Base-by-base conservation (phyloP, 2,888 invertebrate species). In the Synanthedon myopaeformis region DNA sequence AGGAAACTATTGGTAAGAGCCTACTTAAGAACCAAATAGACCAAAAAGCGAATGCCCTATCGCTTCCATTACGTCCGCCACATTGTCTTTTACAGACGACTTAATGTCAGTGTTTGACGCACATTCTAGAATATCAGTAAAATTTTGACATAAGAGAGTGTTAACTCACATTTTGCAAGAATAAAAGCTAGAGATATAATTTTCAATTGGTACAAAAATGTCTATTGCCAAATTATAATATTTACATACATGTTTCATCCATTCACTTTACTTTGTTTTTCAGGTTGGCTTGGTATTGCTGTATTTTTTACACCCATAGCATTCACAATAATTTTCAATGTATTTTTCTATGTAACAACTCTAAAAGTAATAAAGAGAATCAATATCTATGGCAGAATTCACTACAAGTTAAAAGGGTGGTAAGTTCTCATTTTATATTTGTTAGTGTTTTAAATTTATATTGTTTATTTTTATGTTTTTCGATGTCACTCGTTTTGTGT, bases 371-470 rank as follows among this genome's bases (percentile, higher is more conserved):
- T 96, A 55, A 94, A 92, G 68, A 89, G 93, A 60, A 93, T 95
- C 85, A 92, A 93, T 67, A 93, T 94, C 3, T 95, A 95, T 72
- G 95, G 95, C 51, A 89, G 95, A 61, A 95, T 96, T 66, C 95
- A 95, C 67, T 94, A 95, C 67, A 95, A 95, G 80, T 86, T 96
- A 58, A 93, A 94, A 76, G 93, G 94, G 78, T 94, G 92, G 94
- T 94, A 79, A 68, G 80, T 68, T 57, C 35, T 50, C 23, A 10
- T 42, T 52, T 41, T 23, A 41, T 51, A 52, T 49, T 42, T 51
- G 45, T 10, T 8, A 10, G 10, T 10, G 35, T 35, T 35, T 35
- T 35, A 10, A 35, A 35, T 35, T 35, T 35, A 10, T 10, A 10
- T 3, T 10, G 1, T 28, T 23, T 8, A 35, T 8, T 35, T 8